These are phyloP conservation scores for Riparia riparia DNA, from an alignment of 2,113 vertebrate genomes.

Conservation along the genomic window DNA sequence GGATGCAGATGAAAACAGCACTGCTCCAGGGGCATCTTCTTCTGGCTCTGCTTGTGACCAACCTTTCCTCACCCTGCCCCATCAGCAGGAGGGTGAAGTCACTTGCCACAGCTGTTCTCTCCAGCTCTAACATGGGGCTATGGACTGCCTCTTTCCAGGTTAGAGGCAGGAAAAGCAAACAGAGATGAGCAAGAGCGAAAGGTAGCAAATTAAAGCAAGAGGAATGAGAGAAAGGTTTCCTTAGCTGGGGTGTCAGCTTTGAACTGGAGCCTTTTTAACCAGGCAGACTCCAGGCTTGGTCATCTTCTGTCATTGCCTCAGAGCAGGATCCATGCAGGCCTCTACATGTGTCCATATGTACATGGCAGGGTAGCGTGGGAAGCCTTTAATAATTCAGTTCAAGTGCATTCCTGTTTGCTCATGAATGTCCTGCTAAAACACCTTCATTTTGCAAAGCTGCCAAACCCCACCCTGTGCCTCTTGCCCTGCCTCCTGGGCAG, in stretches of 20 bases:
- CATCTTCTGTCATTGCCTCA: background rate
- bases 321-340: background rate
- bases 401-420: conserved; percentile 30
- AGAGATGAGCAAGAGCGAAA: background rate
- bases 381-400: conserved; percentile 26
- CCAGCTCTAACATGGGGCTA: background rate
- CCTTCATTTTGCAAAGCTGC: background rate
- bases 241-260: background rate
- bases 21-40: background rate
- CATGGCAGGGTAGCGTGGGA: background rate
- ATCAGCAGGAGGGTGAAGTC: background rate
- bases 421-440: background rate
- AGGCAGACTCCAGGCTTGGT: background rate
- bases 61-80: background rate
- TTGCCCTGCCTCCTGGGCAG: background rate
- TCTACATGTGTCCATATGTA: background rate
- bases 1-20: background rate
- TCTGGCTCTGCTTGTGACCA: background rate
- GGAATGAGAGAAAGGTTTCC: background rate
- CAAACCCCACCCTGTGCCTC: background rate
- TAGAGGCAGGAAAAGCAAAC: background rate
- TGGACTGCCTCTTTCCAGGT: background rate
- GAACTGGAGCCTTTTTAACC: background rate
- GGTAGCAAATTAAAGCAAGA: background rate
- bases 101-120: background rate